Conservation (phyloP, 2,797 vertebrate species). For the Tolypeutes matacus region DNA sequence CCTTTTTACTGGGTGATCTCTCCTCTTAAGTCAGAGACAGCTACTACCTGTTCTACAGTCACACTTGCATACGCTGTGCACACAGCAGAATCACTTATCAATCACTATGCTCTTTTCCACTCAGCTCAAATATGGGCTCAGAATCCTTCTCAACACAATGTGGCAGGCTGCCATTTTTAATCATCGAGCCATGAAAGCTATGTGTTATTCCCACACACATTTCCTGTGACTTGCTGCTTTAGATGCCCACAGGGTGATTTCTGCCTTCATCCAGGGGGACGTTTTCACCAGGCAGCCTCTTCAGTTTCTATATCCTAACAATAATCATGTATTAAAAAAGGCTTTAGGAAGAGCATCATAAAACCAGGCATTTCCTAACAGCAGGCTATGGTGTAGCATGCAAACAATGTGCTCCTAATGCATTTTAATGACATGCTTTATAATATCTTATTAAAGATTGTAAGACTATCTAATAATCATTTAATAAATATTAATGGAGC, state of each 20-base stretch:
- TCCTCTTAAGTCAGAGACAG: background rate
- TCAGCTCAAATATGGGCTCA: background rate
- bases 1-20: background rate
- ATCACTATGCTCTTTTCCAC: background rate
- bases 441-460: slow-evolving; percentile 85
- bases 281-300: slow-evolving; percentile 70
- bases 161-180: background rate
- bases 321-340: slow-evolving; percentile 77
- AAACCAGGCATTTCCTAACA: slow-evolving; percentile 75
- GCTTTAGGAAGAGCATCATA: slow-evolving; percentile 79
- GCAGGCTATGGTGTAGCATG: slow-evolving; percentile 75
- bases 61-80: background rate
- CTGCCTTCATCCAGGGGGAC: slow-evolving; percentile 20
- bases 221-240: slow-evolving; percentile 4
- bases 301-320: slow-evolving; percentile 68
- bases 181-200: background rate
- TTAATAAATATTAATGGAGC: slow-evolving; percentile 85
- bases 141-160: background rate
- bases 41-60: accelerated
- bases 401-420: slow-evolving; percentile 86
- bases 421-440: slow-evolving; percentile 87
- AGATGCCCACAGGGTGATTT: background rate
- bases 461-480: slow-evolving; percentile 84
- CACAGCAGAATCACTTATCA: background rate
- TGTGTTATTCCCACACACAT: background rate